Percentiles rank a stretch among this genome's conserved stretches.
Conservation (phyloP, 2,113 vertebrate species). For the Nesoenas mayeri region DNA sequence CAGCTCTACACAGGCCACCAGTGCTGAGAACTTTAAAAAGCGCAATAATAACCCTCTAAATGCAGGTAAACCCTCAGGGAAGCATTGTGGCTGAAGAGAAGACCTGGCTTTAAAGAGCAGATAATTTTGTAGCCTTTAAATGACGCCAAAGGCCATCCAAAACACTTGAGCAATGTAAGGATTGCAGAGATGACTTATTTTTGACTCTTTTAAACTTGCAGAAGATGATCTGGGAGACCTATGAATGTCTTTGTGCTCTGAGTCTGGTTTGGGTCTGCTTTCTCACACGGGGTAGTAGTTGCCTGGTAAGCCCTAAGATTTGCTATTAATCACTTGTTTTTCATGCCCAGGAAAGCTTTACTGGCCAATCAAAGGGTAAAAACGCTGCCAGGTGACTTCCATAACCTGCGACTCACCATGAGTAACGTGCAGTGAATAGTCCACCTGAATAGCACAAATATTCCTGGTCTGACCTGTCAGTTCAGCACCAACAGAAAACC, state of each 20-base stretch:
- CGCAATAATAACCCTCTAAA: neutral
- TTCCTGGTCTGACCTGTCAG: neutral
- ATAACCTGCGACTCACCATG: neutral
- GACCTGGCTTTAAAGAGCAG: neutral
- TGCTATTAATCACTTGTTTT: neutral
- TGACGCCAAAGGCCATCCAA: neutral
- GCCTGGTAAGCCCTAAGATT: neutral
- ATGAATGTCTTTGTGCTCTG: neutral
- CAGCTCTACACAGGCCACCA: neutral
- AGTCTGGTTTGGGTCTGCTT: neutral
- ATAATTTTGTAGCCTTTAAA: neutral
- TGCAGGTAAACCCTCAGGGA: neutral
- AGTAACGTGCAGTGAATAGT: neutral
- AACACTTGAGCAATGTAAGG: neutral
- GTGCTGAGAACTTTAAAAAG: neutral
- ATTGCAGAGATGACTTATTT: neutral
- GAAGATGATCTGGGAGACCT: neutral
- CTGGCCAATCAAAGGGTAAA: neutral
- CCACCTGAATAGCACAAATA: neutral
- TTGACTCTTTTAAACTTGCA: neutral
- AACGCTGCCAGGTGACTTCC: neutral
- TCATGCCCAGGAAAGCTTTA: neutral
- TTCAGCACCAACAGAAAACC: neutral
- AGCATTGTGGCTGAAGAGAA: neutral
- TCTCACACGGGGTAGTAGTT: neutral